Evolutionary conservation across 1,140 invertebrate genomes (phyloP), one percentile per base, ranked within the genome.

Genomic region (Leptoteleia sp.): DNA sequence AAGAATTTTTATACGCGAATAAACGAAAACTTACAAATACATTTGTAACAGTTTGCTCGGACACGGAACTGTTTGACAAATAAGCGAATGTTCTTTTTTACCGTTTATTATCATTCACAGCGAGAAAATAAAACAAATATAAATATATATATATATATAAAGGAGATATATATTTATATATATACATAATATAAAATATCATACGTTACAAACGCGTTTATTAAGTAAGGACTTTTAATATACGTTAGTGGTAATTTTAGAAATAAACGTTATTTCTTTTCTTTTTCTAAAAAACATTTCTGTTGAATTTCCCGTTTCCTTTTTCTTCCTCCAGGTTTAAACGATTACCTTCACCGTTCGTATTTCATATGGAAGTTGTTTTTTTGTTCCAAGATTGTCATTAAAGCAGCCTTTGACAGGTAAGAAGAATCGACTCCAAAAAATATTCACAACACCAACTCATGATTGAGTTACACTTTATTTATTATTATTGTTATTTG

Each of bases 381-480:
- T n/a, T n/a, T n/a, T n/a, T n/a, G n/a, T n/a, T n/a, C n/a, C n/a
- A n/a, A n/a, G n/a, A n/a, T n/a, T 6, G 22, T 25, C 22, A 25
- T 25, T 25, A 25, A 25, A 6, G 22, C 3, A 3, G 6, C 6
- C 6, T 25, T 3, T 25, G 22, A 6, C 22, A 25, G 22, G 3
- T 3, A 25, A 25, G 22, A 3, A 3, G 22, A 25, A 25, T 25
- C 22, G 11, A 35, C 7, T 35, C 11, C 33, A 22, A 47, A 52
- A 17, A 52, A 11, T 12, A 22, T 16, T 8, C 16, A 35, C 22
- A 37, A 52, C 15, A 37, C 9, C 22, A 7, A 9, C 3, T 1
- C 25, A 6, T 47, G 6, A 27, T 47, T 25, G 22, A 17, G 48
- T 54, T 37, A 54, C 12, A 40, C 31, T 57, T 57, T 42, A 57